Percentiles rank a stretch among this genome's conserved stretches.
Evolutionary conservation across 2,888 invertebrate species (phyloP).

Genomic region (Adelognathus sp.): DNA sequence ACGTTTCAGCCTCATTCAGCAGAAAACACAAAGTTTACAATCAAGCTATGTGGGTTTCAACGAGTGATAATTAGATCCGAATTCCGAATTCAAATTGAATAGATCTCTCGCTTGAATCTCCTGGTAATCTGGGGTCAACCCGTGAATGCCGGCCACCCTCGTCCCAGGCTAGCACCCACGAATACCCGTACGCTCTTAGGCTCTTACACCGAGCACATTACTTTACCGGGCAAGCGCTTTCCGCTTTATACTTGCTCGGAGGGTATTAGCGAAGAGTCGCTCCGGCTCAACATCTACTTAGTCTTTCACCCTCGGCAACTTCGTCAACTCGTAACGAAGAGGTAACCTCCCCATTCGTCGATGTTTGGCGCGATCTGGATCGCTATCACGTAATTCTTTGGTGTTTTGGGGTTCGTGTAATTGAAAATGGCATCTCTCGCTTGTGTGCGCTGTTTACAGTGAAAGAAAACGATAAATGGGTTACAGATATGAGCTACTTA

Average conservation of each 20-base stretch:
- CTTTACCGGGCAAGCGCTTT: slow-evolving; percentile 30
- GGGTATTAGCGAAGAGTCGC: slow-evolving; percentile 37
- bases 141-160: slow-evolving; percentile 58
- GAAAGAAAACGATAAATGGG: no score
- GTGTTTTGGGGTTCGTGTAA: no score
- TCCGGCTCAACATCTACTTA: slow-evolving; percentile 32
- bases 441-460: no score
- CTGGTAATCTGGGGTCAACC: slow-evolving; percentile 62
- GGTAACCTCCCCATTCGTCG: background rate
- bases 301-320: slow-evolving; percentile 6
- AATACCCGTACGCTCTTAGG: slow-evolving; percentile 23
- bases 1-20: no score
- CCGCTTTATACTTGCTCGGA: slow-evolving; percentile 32
- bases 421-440: no score
- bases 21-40: no score
- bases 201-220: slow-evolving; percentile 18
- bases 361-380: background rate
- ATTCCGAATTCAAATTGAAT: slow-evolving; percentile 33
- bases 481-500: no score
- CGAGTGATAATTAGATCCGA: slow-evolving; percentile 41
- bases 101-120: slow-evolving; percentile 21
- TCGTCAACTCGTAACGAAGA: slow-evolving; percentile 46
- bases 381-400: background rate
- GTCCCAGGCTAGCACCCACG: slow-evolving; percentile 54
- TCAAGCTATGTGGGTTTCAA: slow-evolving; percentile 10